Conservation (phyloP, 2,113 vertebrate species). For the Acanthisitta chloris region DNA sequence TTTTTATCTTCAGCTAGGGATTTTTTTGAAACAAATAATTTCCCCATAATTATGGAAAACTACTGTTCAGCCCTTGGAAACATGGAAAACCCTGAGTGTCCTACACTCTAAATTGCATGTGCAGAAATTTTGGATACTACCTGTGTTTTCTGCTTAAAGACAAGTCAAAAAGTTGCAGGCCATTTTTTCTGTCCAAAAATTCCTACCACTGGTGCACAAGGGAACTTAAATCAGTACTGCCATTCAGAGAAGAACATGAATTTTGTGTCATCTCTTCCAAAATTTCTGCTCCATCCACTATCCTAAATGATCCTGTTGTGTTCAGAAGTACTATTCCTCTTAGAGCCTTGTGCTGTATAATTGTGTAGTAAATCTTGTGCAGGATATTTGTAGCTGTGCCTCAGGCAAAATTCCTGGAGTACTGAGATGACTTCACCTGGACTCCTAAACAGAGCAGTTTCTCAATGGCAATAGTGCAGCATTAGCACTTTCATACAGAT, state of each 20-base stretch:
- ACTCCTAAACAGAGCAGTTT: neutral
- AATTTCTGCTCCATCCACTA: neutral
- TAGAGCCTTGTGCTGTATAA: neutral
- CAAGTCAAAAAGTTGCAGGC: neutral
- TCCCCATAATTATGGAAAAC: neutral
- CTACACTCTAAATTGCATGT: neutral
- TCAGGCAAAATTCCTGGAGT: neutral
- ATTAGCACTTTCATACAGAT: neutral
- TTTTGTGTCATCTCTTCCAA: neutral
- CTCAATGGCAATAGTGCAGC: neutral
- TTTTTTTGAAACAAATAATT: neutral
- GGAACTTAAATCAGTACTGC: neutral
- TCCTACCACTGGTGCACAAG: neutral
- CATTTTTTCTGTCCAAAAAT: neutral
- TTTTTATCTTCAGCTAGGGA: neutral
- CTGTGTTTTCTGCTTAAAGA: neutral
- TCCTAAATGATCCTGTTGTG: neutral
- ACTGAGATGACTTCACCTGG: neutral
- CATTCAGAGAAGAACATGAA: neutral
- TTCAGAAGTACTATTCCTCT: neutral
- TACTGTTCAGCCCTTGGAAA: neutral
- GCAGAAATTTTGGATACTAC: neutral
- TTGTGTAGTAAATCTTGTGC: neutral
- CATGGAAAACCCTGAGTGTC: neutral
- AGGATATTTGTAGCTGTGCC: neutral